Evolutionary conservation across 2,113 vertebrate genomes (phyloP).

Genomic region (Cathartes aura): DNA sequence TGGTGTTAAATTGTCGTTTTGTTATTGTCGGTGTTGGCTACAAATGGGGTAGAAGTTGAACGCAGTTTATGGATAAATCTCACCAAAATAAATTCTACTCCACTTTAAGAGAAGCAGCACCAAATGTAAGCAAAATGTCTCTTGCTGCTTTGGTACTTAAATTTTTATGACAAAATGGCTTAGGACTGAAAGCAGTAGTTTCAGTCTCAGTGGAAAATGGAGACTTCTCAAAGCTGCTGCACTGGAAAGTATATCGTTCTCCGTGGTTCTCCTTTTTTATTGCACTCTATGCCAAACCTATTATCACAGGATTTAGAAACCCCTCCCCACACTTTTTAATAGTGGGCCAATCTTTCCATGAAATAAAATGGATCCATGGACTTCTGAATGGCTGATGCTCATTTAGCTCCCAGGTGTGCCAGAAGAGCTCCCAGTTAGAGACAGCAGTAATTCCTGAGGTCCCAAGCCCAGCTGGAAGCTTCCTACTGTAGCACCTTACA

Average conservation of each 20-base stretch:
- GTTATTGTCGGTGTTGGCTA: background rate
- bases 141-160: background rate
- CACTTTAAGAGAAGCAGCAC: background rate
- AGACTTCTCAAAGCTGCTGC: background rate
- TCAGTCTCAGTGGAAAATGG: background rate
- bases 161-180: background rate
- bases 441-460: background rate
- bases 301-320: background rate
- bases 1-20: background rate
- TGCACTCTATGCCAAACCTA: background rate
- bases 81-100: background rate
- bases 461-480: rapidly evolving
- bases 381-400: background rate
- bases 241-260: background rate
- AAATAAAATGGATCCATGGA: background rate
- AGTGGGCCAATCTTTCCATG: background rate
- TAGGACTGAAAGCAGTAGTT: background rate
- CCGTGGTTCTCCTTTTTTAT: background rate
- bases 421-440: background rate
- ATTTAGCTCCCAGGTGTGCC: background rate
- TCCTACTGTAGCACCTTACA: background rate
- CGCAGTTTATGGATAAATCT: background rate
- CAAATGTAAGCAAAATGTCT: background rate
- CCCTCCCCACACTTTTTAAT: background rate
- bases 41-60: background rate